Percentiles rank a stretch among this genome's conserved stretches.
phyloP scores from a whole-genome alignment of 2,797 vertebrate species.

The Rhinichthys osculus region DNA sequence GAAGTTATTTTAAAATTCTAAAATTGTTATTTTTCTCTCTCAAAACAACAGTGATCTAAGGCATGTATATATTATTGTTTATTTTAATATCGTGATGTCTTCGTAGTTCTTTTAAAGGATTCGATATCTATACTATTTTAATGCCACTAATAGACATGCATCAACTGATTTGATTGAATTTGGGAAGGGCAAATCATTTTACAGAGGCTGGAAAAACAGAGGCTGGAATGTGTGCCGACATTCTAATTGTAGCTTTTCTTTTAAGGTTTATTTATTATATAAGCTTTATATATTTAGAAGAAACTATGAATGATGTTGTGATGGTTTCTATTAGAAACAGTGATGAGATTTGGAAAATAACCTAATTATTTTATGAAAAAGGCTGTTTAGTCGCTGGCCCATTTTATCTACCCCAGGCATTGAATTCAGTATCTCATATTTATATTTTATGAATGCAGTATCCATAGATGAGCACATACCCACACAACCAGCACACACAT shows the following conservation, averaged over 20 bases:
- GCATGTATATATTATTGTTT: not conserved
- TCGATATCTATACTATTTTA: not conserved
- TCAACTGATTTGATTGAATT: not conserved
- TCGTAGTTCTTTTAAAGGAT: not conserved
- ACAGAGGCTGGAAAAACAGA: too few relatives aligned
- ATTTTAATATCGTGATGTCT: not conserved
- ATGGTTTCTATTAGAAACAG: not conserved
- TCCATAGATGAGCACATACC: not conserved
- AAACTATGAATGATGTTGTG: conserved; percentile 1
- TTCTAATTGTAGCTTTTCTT: not conserved
- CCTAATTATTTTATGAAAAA: conserved; percentile 20
- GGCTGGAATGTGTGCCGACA: not conserved
- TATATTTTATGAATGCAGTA: conserved; percentile 31
- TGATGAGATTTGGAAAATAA: not conserved
- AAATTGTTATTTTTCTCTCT: too few relatives aligned
- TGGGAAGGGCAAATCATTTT: not conserved
- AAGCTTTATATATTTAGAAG: not conserved
- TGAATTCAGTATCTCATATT: conserved; percentile 20
- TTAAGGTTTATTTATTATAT: not conserved
- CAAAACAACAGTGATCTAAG: not conserved
- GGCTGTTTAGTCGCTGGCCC: not conserved
- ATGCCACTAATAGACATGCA: not conserved
- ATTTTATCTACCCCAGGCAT: conserved; percentile 18
- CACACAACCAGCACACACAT: not conserved
- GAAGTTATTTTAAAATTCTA: not conserved